Conservation (phyloP, 2,888 invertebrate genomes). For the Sminthurinus aureus region DNA sequence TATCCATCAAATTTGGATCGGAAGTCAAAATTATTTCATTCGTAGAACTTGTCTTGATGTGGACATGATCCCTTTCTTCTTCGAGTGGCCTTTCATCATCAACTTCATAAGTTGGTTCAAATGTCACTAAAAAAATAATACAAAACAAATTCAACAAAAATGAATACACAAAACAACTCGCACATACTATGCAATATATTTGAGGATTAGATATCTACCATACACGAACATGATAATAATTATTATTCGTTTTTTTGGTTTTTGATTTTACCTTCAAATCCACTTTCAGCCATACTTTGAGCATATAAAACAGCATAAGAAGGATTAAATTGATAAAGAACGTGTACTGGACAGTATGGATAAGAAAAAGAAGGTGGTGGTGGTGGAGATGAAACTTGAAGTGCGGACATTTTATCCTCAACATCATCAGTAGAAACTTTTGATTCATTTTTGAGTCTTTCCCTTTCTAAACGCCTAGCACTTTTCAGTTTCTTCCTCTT, state of each 20-base stretch:
- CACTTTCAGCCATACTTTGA: conserved; percentile 57
- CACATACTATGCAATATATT: too few species aligned
- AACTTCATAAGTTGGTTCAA: conserved; percentile 41
- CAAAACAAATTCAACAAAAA: too few species aligned
- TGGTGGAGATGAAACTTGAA: too few species aligned
- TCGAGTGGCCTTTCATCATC: too few species aligned
- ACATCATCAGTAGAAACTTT: not conserved
- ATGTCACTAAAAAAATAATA: conserved; percentile 43
- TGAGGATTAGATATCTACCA: too few species aligned
- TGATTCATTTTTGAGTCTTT: conserved; percentile 60
- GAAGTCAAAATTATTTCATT: too few species aligned
- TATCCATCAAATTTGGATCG: too few species aligned
- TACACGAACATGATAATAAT: too few species aligned
- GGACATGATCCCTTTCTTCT: too few species aligned
- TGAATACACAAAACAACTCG: too few species aligned
- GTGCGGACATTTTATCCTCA: conserved; percentile 33
- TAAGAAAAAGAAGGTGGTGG: conserved; percentile 58
- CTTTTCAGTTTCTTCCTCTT: conserved; percentile 33
- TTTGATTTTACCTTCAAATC: conserved; percentile 51
- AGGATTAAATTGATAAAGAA: conserved; percentile 59
- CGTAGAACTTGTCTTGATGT: too few species aligned
- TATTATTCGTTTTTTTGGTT: too few species aligned
- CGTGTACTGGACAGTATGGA: conserved; percentile 58
- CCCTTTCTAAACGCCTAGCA: conserved; percentile 65
- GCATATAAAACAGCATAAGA: conserved; percentile 59